Evolutionary conservation across 1,140 invertebrate genomes (phyloP), one percentile per base, ranked within the genome.

Genomic region (Penaeus chinensis): DNA sequence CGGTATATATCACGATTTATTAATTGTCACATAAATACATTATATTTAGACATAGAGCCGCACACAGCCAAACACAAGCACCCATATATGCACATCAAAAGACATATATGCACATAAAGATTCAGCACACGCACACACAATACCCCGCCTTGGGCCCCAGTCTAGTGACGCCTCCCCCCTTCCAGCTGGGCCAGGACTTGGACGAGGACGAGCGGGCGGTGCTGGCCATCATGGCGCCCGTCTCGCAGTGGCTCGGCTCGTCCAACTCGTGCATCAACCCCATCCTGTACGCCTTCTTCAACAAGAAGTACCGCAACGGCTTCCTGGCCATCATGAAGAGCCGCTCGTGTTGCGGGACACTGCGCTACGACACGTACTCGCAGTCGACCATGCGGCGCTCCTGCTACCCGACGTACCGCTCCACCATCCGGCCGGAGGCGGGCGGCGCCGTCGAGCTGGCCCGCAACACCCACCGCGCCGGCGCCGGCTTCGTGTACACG

Each of bases 261-360:
- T 97, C 97, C n/a, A 99, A 99, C 92, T 98, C 97, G 63, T 98
- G 97, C 93, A 97, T 99, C 90, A 99, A 99, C 93, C 98, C 98
- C 0, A 96, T 99, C 76, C 94, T 99, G n/a, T 99, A 99, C 92
- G 97, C 97, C 0, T 98, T 97, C 92, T 98, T 99, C 93, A 99
- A 98, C 92, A 98, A 98, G 90, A 99, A 99, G 92, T 99, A 98
- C 92, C 94, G 98, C 2, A 95, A 96, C 69, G 98, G 98, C 4
- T 99, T 99, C 92, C 94, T 96, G 2, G 96, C 96, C 16, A 97
- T 98, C 54, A 94, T 98, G 1, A 86, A 90, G 91, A 87, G 92
- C 91, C 42, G 87, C 16, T 89, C 87, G 13, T 89, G 87, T 78
- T 89, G 87, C 37, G 87, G 20, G 11, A 84, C 87, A 22, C 77